Evolutionary conservation across 1,140 invertebrate species (phyloP).

Genomic region (Drosophila pseudoobscura): DNA sequence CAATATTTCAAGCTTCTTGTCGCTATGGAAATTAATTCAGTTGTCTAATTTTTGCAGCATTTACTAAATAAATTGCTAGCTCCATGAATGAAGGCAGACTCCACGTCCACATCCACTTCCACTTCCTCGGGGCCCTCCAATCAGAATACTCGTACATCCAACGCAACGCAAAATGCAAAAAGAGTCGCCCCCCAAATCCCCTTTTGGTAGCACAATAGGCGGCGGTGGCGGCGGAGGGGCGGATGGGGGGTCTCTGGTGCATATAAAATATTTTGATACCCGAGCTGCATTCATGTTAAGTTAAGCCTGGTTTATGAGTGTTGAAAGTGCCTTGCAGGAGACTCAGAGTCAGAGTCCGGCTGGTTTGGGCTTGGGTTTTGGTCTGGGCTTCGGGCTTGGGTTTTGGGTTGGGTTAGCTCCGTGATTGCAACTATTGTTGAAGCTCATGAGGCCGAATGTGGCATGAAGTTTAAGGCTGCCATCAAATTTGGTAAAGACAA

Average conservation of each 20-base stretch:
- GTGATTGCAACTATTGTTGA: constrained; percentile 81
- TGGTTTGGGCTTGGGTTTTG: too few relatives aligned
- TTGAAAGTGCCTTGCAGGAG: constrained; percentile 56
- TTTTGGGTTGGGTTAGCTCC: constrained; percentile 11
- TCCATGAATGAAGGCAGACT: constrained; percentile 30
- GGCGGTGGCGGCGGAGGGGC: neutral
- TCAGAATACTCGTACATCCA: constrained; percentile 9
- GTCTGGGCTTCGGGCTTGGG: too few relatives aligned
- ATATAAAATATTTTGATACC: constrained; percentile 81
- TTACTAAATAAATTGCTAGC: constrained; percentile 72
- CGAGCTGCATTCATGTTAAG: constrained; percentile 78
- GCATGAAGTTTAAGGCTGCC: constrained; percentile 81
- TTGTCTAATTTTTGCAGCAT: constrained; percentile 76
- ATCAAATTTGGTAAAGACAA: constrained; percentile 81
- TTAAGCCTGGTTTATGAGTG: constrained; percentile 81
- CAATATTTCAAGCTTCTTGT: constrained; percentile 81
- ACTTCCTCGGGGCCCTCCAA: constrained; percentile 11
- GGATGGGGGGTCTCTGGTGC: constrained; percentile 9
- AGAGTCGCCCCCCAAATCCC: constrained; percentile 33
- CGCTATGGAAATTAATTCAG: constrained; percentile 75
- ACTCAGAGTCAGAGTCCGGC: constrained; percentile 9
- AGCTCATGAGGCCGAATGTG: constrained; percentile 57
- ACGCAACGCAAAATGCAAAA: constrained; percentile 37
- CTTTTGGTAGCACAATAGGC: constrained; percentile 15
- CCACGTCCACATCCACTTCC: constrained; percentile 13